A percentile compares a stretch with the other conserved stretches of the same genome.
Conservation (phyloP, 1,140 invertebrate species). For the Lanistes nyassanus region DNA sequence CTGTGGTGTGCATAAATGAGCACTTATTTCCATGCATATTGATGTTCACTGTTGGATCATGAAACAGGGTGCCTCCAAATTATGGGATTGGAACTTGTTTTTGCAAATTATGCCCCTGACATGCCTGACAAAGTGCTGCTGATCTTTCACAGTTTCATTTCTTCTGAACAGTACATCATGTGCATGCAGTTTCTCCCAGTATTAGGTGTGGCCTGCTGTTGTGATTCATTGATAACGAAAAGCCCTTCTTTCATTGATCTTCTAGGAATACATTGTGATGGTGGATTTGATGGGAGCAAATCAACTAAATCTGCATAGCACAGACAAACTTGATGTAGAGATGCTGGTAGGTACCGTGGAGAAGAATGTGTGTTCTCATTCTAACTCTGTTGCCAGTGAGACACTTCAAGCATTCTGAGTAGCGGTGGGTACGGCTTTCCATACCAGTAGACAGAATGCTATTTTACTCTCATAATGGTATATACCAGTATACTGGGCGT, state of each 20-base stretch:
- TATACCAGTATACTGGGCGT: not conserved
- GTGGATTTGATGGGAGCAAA: not conserved
- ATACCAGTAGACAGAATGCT: no score
- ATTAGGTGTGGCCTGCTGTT: not conserved
- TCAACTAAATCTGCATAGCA: not conserved
- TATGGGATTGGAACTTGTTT: not conserved
- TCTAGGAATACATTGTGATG: not conserved
- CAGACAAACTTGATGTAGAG: not conserved
- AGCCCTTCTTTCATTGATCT: not conserved
- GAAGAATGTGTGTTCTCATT: not conserved
- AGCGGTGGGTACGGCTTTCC: no score
- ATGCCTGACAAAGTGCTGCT: not conserved
- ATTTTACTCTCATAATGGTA: not conserved
- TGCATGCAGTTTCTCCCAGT: not conserved
- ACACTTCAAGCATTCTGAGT: no score
- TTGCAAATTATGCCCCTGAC: no score
- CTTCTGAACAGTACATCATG: no score
- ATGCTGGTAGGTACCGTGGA: not conserved
- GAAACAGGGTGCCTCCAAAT: no score
- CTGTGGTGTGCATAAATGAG: no score
- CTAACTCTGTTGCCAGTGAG: no score
- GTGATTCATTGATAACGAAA: not conserved
- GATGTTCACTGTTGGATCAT: no score
- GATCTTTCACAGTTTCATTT: not conserved
- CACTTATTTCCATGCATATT: no score